A percentile compares a stretch with the other conserved stretches of the same genome.
Evolutionary conservation across 2,797 vertebrate genomes (phyloP).

Genomic region (Acanthornis magna): DNA sequence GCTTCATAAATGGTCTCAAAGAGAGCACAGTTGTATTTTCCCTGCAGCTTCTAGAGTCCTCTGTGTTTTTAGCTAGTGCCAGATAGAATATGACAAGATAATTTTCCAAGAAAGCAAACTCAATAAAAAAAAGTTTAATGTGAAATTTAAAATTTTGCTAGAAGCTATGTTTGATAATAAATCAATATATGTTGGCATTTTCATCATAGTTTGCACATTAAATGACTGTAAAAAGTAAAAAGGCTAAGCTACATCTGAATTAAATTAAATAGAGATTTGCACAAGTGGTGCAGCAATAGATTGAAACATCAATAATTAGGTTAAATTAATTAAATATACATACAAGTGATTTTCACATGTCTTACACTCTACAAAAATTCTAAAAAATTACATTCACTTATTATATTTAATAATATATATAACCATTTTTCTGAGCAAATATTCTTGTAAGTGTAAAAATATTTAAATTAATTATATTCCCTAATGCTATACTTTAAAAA

Average conservation of each 20-base stretch:
- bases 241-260: not conserved
- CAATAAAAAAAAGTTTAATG: constrained; percentile 30
- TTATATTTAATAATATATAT: not conserved
- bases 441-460: not conserved
- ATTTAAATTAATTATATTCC: not conserved
- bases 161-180: constrained; percentile 23
- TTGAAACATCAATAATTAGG: constrained; percentile 4
- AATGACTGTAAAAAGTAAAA: not conserved
- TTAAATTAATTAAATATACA: not conserved
- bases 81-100: constrained; percentile 55
- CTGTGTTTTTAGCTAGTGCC: constrained; percentile 44
- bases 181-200: constrained; percentile 25
- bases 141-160: constrained; percentile 27
- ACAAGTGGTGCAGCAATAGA: constrained; percentile 9
- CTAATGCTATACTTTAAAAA: not conserved
- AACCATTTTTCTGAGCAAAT: not conserved
- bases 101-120: not conserved
- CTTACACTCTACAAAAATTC: not conserved
- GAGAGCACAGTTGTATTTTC: constrained; percentile 5
- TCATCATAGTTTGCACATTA: constrained; percentile 37
- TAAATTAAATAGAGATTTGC: constrained; percentile 31
- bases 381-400: not conserved
- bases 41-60: constrained; percentile 23
- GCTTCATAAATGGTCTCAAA: constrained; percentile 56
- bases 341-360: not conserved